These are phyloP conservation scores for Castor canadensis DNA, from an alignment of 2,113 vertebrate species.

Conservation along the genomic window DNA sequence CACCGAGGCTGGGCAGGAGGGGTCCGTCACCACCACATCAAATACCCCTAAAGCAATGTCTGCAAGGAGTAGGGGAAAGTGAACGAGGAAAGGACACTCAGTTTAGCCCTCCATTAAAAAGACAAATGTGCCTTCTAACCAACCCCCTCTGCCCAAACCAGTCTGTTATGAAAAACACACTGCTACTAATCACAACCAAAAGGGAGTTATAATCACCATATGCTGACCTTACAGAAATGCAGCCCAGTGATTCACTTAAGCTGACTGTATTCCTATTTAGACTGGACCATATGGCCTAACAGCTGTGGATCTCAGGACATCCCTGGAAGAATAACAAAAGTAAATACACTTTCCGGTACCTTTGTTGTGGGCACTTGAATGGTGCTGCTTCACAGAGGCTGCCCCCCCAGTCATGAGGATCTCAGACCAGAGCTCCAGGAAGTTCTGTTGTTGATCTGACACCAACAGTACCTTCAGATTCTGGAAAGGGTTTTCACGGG, in stretches of 20 bases:
- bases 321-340: background rate
- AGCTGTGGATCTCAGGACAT: background rate
- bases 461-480: conserved; percentile 92
- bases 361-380: conserved; percentile 85
- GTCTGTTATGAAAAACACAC: background rate
- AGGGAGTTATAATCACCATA: background rate
- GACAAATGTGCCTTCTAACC: background rate
- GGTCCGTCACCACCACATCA: conserved; percentile 92
- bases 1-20: conserved; percentile 87
- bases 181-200: background rate
- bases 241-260: background rate
- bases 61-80: conserved; percentile 77
- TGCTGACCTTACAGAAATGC: background rate
- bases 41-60: conserved; percentile 91
- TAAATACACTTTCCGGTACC: conserved; percentile 80
- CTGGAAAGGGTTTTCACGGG: conserved; percentile 92
- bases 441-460: conserved; percentile 89
- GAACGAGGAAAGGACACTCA: background rate
- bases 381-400: conserved; percentile 89
- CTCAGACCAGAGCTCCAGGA: conserved; percentile 93
- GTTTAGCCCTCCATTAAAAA: conserved; percentile 1
- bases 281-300: background rate
- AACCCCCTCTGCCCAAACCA: background rate
- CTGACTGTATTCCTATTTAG: background rate
- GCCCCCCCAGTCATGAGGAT: conserved; percentile 93